These are phyloP conservation scores for Collichthys lucidus DNA, from an alignment of 2,113 vertebrate genomes.

Conservation along the genomic window DNA sequence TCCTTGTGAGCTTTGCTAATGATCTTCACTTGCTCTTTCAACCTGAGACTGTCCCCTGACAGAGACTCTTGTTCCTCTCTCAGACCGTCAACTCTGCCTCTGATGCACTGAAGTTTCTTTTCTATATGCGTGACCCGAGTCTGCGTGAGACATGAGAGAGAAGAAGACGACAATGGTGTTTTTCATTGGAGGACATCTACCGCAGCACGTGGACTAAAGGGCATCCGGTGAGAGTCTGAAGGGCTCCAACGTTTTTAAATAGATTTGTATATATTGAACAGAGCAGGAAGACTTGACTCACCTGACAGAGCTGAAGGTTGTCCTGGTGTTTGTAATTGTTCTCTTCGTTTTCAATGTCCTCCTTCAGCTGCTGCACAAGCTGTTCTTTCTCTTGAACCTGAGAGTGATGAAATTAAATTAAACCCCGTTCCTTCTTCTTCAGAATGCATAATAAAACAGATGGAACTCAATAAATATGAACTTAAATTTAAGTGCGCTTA, in stretches of 20 bases:
- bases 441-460: not conserved
- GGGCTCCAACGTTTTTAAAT: slow-evolving; percentile 1
- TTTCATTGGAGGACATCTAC: not conserved
- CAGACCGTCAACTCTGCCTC: slow-evolving; percentile 29
- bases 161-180: not conserved
- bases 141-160: slow-evolving; percentile 23
- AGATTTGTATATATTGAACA: slow-evolving; percentile 11
- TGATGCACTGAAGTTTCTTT: slow-evolving; percentile 48
- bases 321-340: slow-evolving; percentile 45
- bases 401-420: not conserved
- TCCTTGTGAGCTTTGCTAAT: slow-evolving; percentile 51
- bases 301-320: slow-evolving; percentile 64
- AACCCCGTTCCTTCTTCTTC: not conserved
- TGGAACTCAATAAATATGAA: not conserved
- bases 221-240: not conserved
- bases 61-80: slow-evolving; percentile 46
- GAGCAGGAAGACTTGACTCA: slow-evolving; percentile 21
- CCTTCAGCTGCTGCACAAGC: slow-evolving; percentile 40
- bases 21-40: slow-evolving; percentile 55
- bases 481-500: slow-evolving; percentile 14
- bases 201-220: not conserved
- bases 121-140: slow-evolving; percentile 42
- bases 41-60: slow-evolving; percentile 1
- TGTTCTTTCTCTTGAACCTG: slow-evolving; percentile 66
- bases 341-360: slow-evolving; percentile 55